These are phyloP conservation scores for Neosalanx taihuensis DNA, from an alignment of 2,797 vertebrate species.

Conservation along the genomic window DNA sequence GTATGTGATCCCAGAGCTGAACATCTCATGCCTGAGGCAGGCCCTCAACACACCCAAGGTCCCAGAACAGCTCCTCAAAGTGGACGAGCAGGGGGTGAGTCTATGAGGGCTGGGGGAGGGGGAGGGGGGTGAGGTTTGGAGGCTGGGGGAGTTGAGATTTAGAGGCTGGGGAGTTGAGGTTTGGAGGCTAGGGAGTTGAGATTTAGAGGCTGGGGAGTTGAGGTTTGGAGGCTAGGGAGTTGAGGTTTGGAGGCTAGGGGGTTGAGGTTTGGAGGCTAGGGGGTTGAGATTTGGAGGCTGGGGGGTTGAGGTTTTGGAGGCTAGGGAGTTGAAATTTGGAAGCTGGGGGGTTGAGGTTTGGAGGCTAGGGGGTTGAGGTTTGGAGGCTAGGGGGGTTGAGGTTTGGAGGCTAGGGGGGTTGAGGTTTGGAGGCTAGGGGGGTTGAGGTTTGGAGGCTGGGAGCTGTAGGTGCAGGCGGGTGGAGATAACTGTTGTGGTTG, in stretches of 20 bases:
- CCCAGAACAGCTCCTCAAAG: conserved; percentile 89
- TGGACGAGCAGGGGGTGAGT: conserved; percentile 97
- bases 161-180: not conserved
- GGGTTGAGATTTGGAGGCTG: not conserved
- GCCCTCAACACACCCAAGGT: conserved; percentile 89
- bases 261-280: not conserved
- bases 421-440: too few relatives aligned
- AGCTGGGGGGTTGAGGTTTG: not conserved
- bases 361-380: not conserved
- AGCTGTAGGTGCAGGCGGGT: too few relatives aligned
- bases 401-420: not conserved
- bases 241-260: not conserved
- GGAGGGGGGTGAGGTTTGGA: not conserved
- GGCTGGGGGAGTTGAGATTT: not conserved
- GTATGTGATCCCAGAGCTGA: conserved; percentile 92
- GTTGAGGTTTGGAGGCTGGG: too few relatives aligned
- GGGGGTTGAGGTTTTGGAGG: not conserved
- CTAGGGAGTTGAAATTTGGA: not conserved
- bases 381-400: not conserved
- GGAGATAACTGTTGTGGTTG: too few relatives aligned
- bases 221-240: not conserved
- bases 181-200: too few relatives aligned
- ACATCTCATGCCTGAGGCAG: conserved; percentile 88
- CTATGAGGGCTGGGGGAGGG: not conserved
- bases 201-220: too few relatives aligned